phyloP scores from a whole-genome alignment of 2,797 vertebrate species.

The Smutsia gigantea region DNA sequence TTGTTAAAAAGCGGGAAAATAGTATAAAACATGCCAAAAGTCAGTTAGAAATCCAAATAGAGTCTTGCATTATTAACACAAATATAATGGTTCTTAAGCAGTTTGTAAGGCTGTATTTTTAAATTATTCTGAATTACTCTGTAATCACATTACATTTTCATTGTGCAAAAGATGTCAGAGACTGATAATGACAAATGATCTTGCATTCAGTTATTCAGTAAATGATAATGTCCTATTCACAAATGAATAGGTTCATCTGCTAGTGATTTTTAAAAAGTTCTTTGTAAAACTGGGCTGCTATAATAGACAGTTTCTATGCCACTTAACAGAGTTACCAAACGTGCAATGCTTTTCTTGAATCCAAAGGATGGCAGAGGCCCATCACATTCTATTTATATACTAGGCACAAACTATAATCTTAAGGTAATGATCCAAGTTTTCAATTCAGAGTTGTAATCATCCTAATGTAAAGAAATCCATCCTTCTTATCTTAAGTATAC shows the following conservation, averaged over 20 bases:
- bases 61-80: constrained; percentile 56
- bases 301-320: constrained; percentile 59
- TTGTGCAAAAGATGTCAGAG: constrained; percentile 62
- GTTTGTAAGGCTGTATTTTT: constrained; percentile 58
- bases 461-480: not conserved
- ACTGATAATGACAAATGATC: constrained; percentile 83
- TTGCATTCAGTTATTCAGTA: constrained; percentile 75
- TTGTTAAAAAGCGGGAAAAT: constrained; percentile 34
- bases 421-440: constrained; percentile 62
- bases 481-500: not conserved
- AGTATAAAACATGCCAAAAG: constrained; percentile 53
- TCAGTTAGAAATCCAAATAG: constrained; percentile 56
- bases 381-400: constrained; percentile 67
- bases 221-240: constrained; percentile 80
- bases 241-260: constrained; percentile 80
- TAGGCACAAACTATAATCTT: constrained; percentile 53
- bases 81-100: constrained; percentile 63
- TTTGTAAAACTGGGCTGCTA: constrained; percentile 69
- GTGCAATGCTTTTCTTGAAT: constrained; percentile 60
- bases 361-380: not conserved
- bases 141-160: constrained; percentile 75
- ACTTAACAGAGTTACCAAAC: constrained; percentile 12
- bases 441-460: constrained; percentile 62
- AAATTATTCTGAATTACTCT: constrained; percentile 81
- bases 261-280: constrained; percentile 68